Percentiles rank a stretch among this genome's conserved stretches.
These are phyloP conservation scores for Cathartes aura DNA, from an alignment of 2,113 vertebrate species.

Conservation along the genomic window DNA sequence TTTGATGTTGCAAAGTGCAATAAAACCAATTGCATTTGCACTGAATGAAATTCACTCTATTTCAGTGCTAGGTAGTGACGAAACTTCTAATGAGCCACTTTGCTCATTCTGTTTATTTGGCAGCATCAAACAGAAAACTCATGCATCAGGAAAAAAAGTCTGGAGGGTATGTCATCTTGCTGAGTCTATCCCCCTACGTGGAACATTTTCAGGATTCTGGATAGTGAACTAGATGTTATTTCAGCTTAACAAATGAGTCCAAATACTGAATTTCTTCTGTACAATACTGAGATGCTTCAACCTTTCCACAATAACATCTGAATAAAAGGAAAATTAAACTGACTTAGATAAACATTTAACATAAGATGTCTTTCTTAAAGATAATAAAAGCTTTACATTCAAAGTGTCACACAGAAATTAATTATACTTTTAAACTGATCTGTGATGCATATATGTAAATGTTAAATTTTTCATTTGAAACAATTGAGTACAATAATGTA, in stretches of 20 bases:
- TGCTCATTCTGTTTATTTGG: neutral
- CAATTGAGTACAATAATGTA: neutral
- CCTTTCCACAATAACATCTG: neutral
- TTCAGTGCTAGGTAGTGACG: neutral
- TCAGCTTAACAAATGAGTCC: neutral
- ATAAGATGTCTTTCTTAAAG: neutral
- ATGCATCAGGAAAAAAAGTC: neutral
- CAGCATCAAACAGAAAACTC: neutral
- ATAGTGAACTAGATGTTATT: neutral
- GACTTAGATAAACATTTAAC: neutral
- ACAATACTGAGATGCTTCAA: neutral
- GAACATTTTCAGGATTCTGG: neutral
- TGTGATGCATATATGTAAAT: neutral
- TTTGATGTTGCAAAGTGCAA: neutral
- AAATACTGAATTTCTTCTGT: neutral
- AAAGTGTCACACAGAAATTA: neutral
- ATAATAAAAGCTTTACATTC: neutral
- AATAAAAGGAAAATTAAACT: neutral
- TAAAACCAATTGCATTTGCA: neutral
- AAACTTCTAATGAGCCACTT: constrained; percentile 32
- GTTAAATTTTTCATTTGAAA: neutral
- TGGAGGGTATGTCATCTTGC: neutral
- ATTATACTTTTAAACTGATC: neutral
- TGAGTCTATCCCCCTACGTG: neutral
- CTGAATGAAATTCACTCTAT: neutral